These are phyloP conservation scores for Mesorhabditis spiculigera DNA, from an alignment of 2,888 invertebrate genomes.

Conservation along the genomic window DNA sequence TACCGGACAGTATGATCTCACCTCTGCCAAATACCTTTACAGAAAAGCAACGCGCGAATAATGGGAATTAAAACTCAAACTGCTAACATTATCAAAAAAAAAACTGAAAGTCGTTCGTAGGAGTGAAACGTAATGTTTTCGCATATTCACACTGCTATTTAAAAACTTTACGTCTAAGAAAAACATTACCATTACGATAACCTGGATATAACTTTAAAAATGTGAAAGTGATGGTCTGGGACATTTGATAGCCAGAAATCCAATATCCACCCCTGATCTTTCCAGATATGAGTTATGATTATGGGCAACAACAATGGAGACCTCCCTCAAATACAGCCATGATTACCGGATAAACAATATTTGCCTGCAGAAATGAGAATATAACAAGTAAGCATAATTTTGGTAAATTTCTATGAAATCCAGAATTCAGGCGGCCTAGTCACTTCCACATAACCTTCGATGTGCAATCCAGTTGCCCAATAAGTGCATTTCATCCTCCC, in stretches of 20 bases:
- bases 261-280: slow-evolving; percentile 19
- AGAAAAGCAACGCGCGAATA: too few species aligned
- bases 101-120: too few species aligned
- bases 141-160: too few species aligned
- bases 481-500: background rate
- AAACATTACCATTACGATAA: too few species aligned
- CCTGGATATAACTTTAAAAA: background rate
- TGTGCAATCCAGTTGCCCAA: too few species aligned
- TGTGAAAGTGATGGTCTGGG: slow-evolving; percentile 15
- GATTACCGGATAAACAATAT: slow-evolving; percentile 30
- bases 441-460: background rate
- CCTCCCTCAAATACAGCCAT: slow-evolving; percentile 32
- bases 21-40: too few species aligned
- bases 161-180: too few species aligned
- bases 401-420: background rate
- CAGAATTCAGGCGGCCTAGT: slow-evolving; percentile 1
- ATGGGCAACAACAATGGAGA: slow-evolving; percentile 16
- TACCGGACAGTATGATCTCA: too few species aligned
- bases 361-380: background rate
- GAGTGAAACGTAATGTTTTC: too few species aligned
- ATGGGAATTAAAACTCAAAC: too few species aligned
- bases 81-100: too few species aligned
- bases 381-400: too few species aligned
- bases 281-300: slow-evolving; percentile 17
- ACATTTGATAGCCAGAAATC: slow-evolving; percentile 16